A percentile compares a stretch with the other conserved stretches of the same genome.
Evolutionary conservation across 2,113 vertebrate genomes (phyloP).

Genomic region (Triplophysa rosa): DNA sequence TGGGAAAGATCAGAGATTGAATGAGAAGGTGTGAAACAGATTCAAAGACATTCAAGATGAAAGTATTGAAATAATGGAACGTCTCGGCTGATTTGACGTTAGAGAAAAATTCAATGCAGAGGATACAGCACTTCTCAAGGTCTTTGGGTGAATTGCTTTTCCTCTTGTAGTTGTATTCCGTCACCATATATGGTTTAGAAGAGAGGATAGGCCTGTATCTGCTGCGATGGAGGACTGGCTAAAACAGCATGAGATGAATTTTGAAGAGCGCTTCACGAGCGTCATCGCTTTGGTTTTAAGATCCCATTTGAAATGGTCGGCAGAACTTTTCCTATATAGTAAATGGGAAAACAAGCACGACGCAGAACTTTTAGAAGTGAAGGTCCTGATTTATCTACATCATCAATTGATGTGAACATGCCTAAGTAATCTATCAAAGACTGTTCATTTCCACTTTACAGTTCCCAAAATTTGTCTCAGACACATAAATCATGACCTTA

Average conservation of each 20-base stretch:
- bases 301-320: neutral
- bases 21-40: conserved; percentile 3
- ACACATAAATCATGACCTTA: too few relatives aligned
- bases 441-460: too few relatives aligned
- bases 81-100: neutral
- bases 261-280: neutral
- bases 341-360: neutral
- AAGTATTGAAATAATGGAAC: conserved; percentile 9
- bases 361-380: neutral
- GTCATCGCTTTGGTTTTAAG: neutral
- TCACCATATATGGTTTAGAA: neutral
- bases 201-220: neutral
- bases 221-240: neutral
- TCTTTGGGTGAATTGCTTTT: neutral
- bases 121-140: neutral
- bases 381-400: neutral
- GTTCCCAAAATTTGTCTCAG: too few relatives aligned
- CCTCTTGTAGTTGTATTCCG: neutral
- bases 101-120: neutral
- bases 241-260: neutral
- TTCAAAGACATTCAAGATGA: neutral
- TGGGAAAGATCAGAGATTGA: neutral
- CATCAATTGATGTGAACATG: too few relatives aligned
- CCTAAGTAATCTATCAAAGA: too few relatives aligned
- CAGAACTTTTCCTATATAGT: neutral